Evolutionary conservation across 2,113 vertebrate genomes (phyloP).

Genomic region (Callipepla californica): DNA sequence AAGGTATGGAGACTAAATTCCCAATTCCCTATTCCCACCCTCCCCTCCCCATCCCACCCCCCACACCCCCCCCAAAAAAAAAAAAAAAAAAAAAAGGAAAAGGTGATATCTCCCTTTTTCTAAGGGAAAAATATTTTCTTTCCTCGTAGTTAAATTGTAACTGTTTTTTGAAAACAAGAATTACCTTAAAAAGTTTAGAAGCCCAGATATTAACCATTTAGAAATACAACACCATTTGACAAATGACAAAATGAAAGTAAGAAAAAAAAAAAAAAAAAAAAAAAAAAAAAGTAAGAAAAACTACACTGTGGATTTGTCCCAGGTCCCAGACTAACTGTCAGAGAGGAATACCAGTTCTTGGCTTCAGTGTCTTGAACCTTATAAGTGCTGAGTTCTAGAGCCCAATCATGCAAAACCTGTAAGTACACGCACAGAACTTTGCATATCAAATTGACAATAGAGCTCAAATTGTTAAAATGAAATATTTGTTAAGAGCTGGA

Average conservation of each 20-base stretch:
- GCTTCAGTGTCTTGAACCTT: neutral
- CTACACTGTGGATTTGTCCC: neutral
- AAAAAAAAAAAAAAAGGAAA: neutral
- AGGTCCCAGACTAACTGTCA: neutral
- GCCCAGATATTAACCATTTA: neutral
- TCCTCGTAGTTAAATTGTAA: neutral
- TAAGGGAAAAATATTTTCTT: neutral
- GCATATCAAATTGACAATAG: neutral
- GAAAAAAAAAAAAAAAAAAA: slow-evolving; percentile 3
- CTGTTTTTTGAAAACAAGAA: neutral
- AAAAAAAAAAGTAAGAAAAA: neutral
- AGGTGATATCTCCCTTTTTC: neutral
- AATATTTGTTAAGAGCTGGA: fast-evolving
- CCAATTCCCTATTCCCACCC: neutral
- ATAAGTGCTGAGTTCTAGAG: neutral
- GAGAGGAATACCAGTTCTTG: neutral
- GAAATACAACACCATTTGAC: neutral
- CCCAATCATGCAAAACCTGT: neutral
- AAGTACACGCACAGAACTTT: neutral
- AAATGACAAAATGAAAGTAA: neutral
- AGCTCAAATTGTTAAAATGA: neutral
- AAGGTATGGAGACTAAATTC: neutral
- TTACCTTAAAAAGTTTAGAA: neutral
- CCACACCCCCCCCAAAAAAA: too few species aligned
- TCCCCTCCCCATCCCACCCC: neutral